Evolutionary conservation across 35 echinoderm and acorn worm genomes (phyloP).

Genomic region (Anneissia japonica): DNA sequence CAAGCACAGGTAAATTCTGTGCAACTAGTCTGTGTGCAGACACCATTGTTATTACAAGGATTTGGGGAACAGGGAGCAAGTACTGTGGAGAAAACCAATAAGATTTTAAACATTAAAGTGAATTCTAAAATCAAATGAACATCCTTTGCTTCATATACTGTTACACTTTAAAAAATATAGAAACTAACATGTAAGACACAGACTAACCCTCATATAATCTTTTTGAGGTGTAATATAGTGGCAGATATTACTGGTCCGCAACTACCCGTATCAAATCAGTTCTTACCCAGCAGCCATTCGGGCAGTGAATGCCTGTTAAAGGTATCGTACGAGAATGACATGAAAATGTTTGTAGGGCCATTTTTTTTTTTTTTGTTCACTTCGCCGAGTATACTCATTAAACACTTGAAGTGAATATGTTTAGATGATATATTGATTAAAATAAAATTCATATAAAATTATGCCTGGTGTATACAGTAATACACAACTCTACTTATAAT

Average conservation of each 20-base stretch:
- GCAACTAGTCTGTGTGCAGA: slow-evolving; percentile 18
- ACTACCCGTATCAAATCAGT: no score
- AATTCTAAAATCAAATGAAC: background rate
- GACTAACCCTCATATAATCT: background rate
- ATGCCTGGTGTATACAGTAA: no score
- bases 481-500: no score
- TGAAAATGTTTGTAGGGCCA: no score
- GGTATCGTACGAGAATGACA: no score
- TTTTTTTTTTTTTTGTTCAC: no score
- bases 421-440: background rate
- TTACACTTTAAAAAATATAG: background rate
- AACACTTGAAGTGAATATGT: background rate
- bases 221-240: background rate
- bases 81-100: slow-evolving; percentile 13
- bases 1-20: slow-evolving; percentile 36
- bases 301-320: no score
- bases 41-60: slow-evolving; percentile 42
- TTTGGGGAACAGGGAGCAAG: slow-evolving; percentile 54
- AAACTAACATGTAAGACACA: background rate
- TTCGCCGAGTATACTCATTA: background rate
- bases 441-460: background rate
- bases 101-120: background rate
- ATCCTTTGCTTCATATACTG: background rate
- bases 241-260: background rate
- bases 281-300: no score